Evolutionary conservation across 1,140 invertebrate genomes (phyloP).

Genomic region (Drosophila prosaltans): DNA sequence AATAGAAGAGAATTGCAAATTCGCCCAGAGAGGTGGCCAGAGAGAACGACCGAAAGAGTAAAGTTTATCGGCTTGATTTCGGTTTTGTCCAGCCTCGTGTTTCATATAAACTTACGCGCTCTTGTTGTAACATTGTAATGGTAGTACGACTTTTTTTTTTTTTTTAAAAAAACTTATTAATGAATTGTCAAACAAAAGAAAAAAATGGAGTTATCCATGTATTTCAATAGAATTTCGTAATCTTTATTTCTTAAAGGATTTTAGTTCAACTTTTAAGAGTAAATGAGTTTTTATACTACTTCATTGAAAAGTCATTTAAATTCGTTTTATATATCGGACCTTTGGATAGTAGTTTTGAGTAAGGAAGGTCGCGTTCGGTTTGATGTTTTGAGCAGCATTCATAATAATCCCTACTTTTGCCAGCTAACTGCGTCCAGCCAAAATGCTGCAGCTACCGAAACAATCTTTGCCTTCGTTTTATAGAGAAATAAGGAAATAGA

Average conservation of each 20-base stretch:
- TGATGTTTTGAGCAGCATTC: slow-evolving; percentile 4
- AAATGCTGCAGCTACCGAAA: slow-evolving; percentile 3
- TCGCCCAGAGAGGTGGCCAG: not conserved
- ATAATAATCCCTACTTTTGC: slow-evolving; percentile 5
- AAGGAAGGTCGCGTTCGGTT: not conserved
- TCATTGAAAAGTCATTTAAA: not conserved
- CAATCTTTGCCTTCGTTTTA: not conserved
- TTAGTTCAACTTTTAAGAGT: not conserved
- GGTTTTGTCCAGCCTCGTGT: not conserved
- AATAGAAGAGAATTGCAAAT: slow-evolving; percentile 8
- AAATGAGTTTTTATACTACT: no score
- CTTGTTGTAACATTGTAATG: slow-evolving; percentile 3
- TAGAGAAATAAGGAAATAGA: not conserved
- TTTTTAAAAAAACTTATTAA: not conserved
- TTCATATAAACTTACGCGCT: not conserved
- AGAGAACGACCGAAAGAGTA: slow-evolving; percentile 6
- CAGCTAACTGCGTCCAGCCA: slow-evolving; percentile 2
- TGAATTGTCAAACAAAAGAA: not conserved
- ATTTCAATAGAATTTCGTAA: not conserved
- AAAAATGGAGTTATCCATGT: not conserved
- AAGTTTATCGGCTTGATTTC: slow-evolving; percentile 5
- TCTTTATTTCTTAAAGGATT: not conserved
- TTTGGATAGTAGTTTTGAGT: not conserved
- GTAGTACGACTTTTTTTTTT: not conserved
- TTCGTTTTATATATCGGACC: not conserved